Conservation (phyloP, 2,797 vertebrate species). For the Rhinichthys osculus region DNA sequence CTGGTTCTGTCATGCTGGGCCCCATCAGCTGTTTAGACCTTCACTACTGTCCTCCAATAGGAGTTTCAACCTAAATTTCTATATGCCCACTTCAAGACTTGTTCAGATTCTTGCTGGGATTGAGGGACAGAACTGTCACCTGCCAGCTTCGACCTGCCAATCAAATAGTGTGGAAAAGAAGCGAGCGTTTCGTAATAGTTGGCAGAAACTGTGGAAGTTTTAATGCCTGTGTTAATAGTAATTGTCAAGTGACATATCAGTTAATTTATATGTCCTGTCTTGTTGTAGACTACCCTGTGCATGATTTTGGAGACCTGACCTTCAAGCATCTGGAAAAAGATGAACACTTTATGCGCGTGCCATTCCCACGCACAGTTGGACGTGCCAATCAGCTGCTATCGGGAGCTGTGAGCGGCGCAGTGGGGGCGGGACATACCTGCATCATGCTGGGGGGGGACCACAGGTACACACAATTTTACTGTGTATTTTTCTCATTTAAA, state of each 20-base stretch:
- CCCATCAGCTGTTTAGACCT: conserved; percentile 69
- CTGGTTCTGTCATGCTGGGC: conserved; percentile 26
- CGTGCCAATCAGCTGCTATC: conserved; percentile 87
- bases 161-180: conserved; percentile 8
- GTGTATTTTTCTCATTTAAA: background rate
- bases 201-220: background rate
- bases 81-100: background rate
- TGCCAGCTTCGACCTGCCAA: conserved; percentile 42
- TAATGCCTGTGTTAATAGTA: background rate
- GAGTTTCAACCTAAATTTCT: background rate
- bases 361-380: conserved; percentile 91
- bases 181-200: conserved; percentile 13
- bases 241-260: background rate
- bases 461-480: conserved; percentile 80
- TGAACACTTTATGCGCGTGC: conserved; percentile 86
- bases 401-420: conserved; percentile 84
- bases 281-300: conserved; percentile 85
- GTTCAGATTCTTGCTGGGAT: background rate
- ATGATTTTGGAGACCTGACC: conserved; percentile 92
- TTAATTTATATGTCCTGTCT: background rate
- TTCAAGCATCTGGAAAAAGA: conserved; percentile 89
- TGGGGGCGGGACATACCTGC: conserved; percentile 88
- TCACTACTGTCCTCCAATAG: conserved; percentile 24
- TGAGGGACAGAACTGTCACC: conserved; percentile 25
- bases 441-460: conserved; percentile 96